These are phyloP conservation scores for Harpalus rubripes DNA, from an alignment of 2,888 invertebrate genomes.

Conservation along the genomic window DNA sequence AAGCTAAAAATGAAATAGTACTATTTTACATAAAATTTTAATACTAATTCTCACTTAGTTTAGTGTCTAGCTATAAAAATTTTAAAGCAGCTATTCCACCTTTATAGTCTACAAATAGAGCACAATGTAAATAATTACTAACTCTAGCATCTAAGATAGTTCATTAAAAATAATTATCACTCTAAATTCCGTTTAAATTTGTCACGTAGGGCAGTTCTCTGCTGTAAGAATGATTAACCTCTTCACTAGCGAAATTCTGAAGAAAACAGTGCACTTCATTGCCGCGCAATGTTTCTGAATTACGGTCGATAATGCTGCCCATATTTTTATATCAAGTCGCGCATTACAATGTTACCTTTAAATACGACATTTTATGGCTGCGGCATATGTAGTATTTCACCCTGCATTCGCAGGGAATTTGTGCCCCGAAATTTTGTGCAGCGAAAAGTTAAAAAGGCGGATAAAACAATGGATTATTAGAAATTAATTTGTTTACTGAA, in stretches of 20 bases:
- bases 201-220: slow-evolving; percentile 36
- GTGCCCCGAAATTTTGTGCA: not conserved
- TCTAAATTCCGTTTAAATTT: slow-evolving; percentile 27
- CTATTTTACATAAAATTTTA: not conserved
- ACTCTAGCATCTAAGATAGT: slow-evolving; percentile 19
- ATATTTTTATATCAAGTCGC: slow-evolving; percentile 54
- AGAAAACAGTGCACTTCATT: slow-evolving; percentile 31
- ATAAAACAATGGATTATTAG: too few species aligned
- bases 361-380: slow-evolving; percentile 41
- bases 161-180: slow-evolving; percentile 47
- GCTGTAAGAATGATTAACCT: slow-evolving; percentile 27
- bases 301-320: slow-evolving; percentile 46
- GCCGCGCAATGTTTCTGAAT: slow-evolving; percentile 53
- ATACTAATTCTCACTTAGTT: not conserved
- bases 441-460: too few species aligned
- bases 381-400: slow-evolving; percentile 21
- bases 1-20: not conserved
- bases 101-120: slow-evolving; percentile 31
- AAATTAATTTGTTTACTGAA: too few species aligned
- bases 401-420: not conserved
- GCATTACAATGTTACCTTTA: slow-evolving; percentile 56
- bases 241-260: not conserved
- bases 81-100: not conserved
- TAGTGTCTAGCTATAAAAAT: slow-evolving; percentile 17
- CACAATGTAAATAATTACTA: slow-evolving; percentile 38